Base-by-base conservation (phyloP, 2,888 invertebrate species). In the Synanthedon formicaeformis region DNA sequence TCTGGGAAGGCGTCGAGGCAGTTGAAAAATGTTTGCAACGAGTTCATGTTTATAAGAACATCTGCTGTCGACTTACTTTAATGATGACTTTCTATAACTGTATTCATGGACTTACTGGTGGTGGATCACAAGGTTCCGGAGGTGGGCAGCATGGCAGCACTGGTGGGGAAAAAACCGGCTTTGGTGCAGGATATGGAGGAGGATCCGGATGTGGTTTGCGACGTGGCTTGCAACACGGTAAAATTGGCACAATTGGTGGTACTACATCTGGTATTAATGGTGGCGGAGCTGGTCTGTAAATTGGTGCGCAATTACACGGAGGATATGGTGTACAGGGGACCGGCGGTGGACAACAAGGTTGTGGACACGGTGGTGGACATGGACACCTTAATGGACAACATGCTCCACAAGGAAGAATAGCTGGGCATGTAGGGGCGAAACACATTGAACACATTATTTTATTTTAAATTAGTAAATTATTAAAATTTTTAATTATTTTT, bases 61-160 rank as follows among this genome's bases (percentile, higher is more conserved):
- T 6, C 5, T 49, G 23, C 23, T 23, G 5, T 5, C 1, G 5
- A 5, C n/a, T 5, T 51, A 50, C 51, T 48, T 34, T 40, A 16
- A 23, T 14, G 40, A 40, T 53, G 40, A 48, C 56, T 34, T 34
- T 34, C 2, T 34, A 34, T 34, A 34, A 8, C 8, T 34, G 34
- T 34, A 34, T 10, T 34, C 34, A 34, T 34, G 34, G 27, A 45
- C 45, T 69, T 67, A 87, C 86, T 54, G 88, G 87, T 41, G 86
- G 79, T 53, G 78, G 82, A 63, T 86, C 76, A 62, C 86, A 78
- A 48, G 81, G 74, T 54, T 78, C 78, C 40, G 81, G 82, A 6
- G 81, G 84, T 41, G 82, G 84, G 52, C 81, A 80, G 60, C 87
- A 86, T 1, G 88, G 88, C 48, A 84, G 61, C 5, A 81, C 73